Evolutionary conservation across 2,113 vertebrate genomes (phyloP).

Genomic region (Balaenoptera acutorostrata): DNA sequence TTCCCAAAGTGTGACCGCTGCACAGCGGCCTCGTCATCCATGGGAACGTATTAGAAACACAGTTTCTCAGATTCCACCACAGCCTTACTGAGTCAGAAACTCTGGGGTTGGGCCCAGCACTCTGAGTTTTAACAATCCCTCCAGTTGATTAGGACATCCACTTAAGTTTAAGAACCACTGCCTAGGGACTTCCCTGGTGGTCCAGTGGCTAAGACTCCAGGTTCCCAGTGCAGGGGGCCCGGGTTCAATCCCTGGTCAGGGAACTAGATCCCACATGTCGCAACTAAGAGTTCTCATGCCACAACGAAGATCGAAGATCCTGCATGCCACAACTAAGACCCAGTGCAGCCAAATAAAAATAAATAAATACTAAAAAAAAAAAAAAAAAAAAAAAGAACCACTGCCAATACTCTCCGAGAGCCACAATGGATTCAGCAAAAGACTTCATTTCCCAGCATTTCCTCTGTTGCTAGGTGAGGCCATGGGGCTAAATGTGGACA

Average conservation of each 20-base stretch:
- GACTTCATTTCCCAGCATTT: background rate
- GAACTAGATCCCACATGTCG: too few relatives aligned
- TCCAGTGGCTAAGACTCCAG: too few relatives aligned
- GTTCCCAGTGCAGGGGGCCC: too few relatives aligned
- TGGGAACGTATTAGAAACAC: background rate
- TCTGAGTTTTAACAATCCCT: background rate
- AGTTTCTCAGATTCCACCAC: background rate
- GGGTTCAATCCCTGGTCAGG: too few relatives aligned
- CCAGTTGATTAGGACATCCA: background rate
- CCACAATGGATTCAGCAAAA: background rate
- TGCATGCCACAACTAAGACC: too few relatives aligned
- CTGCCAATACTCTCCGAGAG: background rate
- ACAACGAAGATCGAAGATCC: too few relatives aligned
- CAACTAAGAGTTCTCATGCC: too few relatives aligned
- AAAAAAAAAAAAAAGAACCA: background rate
- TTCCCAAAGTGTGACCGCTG: too few relatives aligned
- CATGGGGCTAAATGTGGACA: background rate
- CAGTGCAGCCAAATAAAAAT: too few relatives aligned
- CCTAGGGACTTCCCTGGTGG: too few relatives aligned
- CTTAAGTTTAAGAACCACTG: background rate
- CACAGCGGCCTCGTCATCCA: fast-evolving
- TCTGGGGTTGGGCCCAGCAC: background rate
- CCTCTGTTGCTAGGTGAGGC: background rate
- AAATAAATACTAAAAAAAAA: too few relatives aligned
- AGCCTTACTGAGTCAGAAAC: background rate